Evolutionary conservation across 64 coral and sea anemone species (phyloP), one percentile per base, ranked within the genome.

Genomic region (Stylophora pistillata): DNA sequence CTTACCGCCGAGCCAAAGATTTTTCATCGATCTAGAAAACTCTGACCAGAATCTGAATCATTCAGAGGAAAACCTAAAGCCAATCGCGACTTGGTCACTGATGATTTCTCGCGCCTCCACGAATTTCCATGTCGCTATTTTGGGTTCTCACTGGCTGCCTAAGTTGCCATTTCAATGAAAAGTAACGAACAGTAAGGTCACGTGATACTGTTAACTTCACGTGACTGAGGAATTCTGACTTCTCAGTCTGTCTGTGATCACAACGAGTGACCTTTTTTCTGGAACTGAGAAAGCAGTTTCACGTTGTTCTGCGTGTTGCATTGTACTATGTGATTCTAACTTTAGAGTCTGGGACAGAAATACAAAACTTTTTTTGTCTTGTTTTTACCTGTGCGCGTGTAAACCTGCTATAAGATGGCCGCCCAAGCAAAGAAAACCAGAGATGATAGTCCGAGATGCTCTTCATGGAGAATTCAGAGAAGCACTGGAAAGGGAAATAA

Each of bases 331-430:
- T 3, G 61, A 18, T 64, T 64, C 61, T 64, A 64, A 16, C 61
- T 64, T 64, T 1, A 0, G 3, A 18, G 16, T 64, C 20, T 64
- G 61, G 37, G 37, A 47, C 37, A 47, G 3, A 47, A 47, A 47
- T 7, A 47, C 7, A 4, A 0, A 0, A 4, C 7, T 47, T 47
- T 47, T 47, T 47, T 47, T 47, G 37, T 47, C 37, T 47, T 0
- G 7, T 4, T 30, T 57, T 76, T 81, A 93, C 94, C 94, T 96
- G 94, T 66, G 86, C 87, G 9, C 87, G 91, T 54, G 90, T 75
- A 20, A 96, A 96, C 16, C 79, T 65, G 74, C 94, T 96, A 74
- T 80, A 80, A 20, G 94, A 89, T 32, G 94, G 94, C n/a, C 87
- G 57, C 0, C 86, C 87, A 25, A 77, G 58, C 0, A 96, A 58